Base-by-base conservation (phyloP, 1,140 invertebrate genomes). In the Latrodectus geometricus region DNA sequence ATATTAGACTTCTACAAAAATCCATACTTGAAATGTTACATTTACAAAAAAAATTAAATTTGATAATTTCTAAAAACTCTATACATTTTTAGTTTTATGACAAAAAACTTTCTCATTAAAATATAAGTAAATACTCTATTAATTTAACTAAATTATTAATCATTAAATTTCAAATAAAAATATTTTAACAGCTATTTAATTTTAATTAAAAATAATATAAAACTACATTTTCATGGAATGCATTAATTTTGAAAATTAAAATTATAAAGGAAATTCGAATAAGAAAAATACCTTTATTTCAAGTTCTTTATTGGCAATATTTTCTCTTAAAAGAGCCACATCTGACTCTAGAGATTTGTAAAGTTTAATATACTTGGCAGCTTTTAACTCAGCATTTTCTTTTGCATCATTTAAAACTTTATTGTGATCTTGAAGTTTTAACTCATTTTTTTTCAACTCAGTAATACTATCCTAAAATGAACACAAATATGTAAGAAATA, bases 401-500 rank as follows among this genome's bases (percentile, higher is more conserved):
- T 72, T 86, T 3, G 49, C 74, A 35, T n/a, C 8, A 14, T 35
- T 70, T 8, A 78, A 20, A 20, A 66, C 14, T 61, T 15, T 48
- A 21, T 76, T 56, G 8, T 86, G 66, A 8, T 86, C 74, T 12
- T 86, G 20, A 65, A 77, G 68, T 61, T 77, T 86, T n/a, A 56
- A 17, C 9, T 68, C 49, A 17, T 4, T 76, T 15, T 23, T 69
- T 78, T 72, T 86, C 20, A 86, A 54, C 61, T 86, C 74, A 11
- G 49, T 50, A 35, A 78, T 69, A 61, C 70, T 69, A 11, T 78
- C 35, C 75, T 86, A 21, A 49, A 78, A 78, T 4, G 50, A 76
- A 20, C 12, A 14, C 23, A 73, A 73, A 49, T 73, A 12, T 49
- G 12, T 15, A 73, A 48, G 23, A 73, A 23, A 73, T 23, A 73